These are phyloP conservation scores for Xiphophorus maculatus DNA, from an alignment of 2,113 vertebrate species.

Conservation along the genomic window DNA sequence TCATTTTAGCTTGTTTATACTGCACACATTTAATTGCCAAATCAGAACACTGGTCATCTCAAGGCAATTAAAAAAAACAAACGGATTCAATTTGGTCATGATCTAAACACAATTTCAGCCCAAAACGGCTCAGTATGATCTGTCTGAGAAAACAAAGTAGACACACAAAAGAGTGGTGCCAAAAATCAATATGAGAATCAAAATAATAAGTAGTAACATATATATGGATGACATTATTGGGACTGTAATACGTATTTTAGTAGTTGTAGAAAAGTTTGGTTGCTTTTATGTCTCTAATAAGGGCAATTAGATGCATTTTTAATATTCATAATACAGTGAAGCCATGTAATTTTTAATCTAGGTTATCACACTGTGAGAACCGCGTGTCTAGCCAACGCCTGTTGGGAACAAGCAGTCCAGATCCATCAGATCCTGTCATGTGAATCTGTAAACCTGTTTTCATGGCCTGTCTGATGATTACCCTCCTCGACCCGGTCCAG, in stretches of 20 bases:
- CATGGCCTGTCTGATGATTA: constrained; percentile 1
- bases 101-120: too few relatives aligned
- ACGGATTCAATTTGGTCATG: too few relatives aligned
- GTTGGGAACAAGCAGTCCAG: constrained; percentile 14
- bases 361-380: neutral
- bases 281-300: neutral
- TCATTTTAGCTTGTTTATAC: too few relatives aligned
- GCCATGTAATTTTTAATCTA: neutral
- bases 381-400: constrained; percentile 2
- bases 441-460: constrained; percentile 15
- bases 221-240: neutral
- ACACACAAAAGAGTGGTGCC: neutral
- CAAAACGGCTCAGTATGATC: neutral
- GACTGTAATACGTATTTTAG: neutral
- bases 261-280: neutral
- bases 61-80: too few relatives aligned
- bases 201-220: neutral
- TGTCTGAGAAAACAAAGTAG: neutral
- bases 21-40: too few relatives aligned
- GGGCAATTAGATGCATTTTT: neutral
- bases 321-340: neutral
- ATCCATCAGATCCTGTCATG: neutral
- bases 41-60: too few relatives aligned
- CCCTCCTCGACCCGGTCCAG: neutral
- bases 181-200: neutral